These are phyloP conservation scores for Macquaria ambigua DNA, from an alignment of 2,113 vertebrate genomes.

Conservation along the genomic window DNA sequence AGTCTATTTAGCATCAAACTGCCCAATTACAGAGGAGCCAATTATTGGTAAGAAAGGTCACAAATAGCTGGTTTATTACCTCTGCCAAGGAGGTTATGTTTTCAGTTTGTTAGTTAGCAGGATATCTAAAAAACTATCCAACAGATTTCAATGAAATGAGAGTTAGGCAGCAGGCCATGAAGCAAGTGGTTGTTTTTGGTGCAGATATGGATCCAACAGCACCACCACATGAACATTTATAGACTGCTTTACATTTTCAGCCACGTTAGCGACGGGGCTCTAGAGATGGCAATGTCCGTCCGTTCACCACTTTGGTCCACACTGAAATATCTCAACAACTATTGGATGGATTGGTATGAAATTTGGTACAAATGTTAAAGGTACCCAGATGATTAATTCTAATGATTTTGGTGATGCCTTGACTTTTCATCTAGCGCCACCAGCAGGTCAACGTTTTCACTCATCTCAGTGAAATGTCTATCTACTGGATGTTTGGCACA, in stretches of 20 bases:
- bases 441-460: background rate
- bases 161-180: background rate
- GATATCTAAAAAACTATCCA: background rate
- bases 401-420: background rate
- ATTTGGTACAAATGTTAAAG: background rate
- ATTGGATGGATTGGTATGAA: background rate
- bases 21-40: background rate
- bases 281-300: background rate
- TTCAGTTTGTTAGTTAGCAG: background rate
- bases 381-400: background rate
- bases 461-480: background rate
- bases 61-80: background rate
- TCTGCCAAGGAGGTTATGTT: background rate
- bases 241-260: background rate
- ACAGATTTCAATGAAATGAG: background rate
- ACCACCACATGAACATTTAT: background rate
- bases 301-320: background rate
- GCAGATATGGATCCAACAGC: background rate
- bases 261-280: background rate
- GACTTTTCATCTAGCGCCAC: background rate
- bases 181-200: background rate
- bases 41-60: background rate
- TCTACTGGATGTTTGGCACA: background rate
- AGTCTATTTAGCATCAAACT: background rate
- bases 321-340: background rate